Conservation (phyloP, 2,797 vertebrate species). For the Sebastiscus tertius region DNA sequence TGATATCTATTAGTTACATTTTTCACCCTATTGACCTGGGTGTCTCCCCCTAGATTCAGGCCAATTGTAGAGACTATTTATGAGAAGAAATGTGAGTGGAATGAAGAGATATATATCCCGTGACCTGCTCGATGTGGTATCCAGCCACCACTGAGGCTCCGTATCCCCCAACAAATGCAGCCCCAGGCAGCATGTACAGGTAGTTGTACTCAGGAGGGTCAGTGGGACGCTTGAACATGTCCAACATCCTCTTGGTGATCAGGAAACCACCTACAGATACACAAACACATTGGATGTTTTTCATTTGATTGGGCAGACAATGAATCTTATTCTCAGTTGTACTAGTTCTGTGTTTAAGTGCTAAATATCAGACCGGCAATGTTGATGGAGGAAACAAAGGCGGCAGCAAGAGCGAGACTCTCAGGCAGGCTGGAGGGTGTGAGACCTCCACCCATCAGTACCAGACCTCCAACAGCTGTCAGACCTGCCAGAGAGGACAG, state of each 20-base stretch:
- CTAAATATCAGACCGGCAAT: constrained; percentile 79
- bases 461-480: constrained; percentile 87
- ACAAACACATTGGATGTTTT: not conserved
- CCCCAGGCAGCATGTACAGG: constrained; percentile 81
- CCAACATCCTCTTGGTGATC: constrained; percentile 87
- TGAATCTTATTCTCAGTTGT: not conserved
- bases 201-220: constrained; percentile 87
- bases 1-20: too few relatives aligned
- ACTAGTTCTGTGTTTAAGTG: not conserved
- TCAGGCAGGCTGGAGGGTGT: constrained; percentile 81
- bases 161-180: constrained; percentile 82
- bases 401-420: constrained; percentile 83
- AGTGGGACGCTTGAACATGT: constrained; percentile 87
- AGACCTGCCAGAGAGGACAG: constrained; percentile 73
- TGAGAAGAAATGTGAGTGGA: not conserved
- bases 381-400: constrained; percentile 88
- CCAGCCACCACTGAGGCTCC: constrained; percentile 75
- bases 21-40: too few relatives aligned
- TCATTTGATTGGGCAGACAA: not conserved
- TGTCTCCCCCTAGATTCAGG: not conserved
- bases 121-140: constrained; percentile 81
- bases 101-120: not conserved
- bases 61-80: not conserved
- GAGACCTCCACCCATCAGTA: constrained; percentile 86
- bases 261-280: constrained; percentile 81